Conservation (phyloP, 2,797 vertebrate genomes). For the Cetoscarus ocellatus region DNA sequence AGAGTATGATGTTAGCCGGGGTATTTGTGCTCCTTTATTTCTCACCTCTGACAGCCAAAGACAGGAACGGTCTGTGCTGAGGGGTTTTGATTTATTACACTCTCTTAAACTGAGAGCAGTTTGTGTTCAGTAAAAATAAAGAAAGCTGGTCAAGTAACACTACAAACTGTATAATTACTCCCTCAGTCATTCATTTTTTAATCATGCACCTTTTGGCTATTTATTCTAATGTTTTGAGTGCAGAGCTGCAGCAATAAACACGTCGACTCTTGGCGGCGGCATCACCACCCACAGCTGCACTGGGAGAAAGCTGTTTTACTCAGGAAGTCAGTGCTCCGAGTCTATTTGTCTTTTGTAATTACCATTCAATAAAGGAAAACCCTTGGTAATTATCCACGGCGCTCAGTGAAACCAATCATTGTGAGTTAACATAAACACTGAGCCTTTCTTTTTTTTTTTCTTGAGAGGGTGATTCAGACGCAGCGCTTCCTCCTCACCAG, state of each 20-base stretch:
- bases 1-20: neutral
- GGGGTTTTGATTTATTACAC: conserved; percentile 67
- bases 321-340: conserved; percentile 74
- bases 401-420: conserved; percentile 68
- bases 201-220: conserved; percentile 60
- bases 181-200: conserved; percentile 51
- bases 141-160: conserved; percentile 44
- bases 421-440: conserved; percentile 73
- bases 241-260: conserved; percentile 61
- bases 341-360: conserved; percentile 83
- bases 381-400: conserved; percentile 72
- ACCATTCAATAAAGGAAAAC: conserved; percentile 77
- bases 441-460: conserved; percentile 15
- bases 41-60: conserved; percentile 1
- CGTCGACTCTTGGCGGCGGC: conserved; percentile 42
- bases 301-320: conserved; percentile 57
- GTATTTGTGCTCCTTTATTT: neutral
- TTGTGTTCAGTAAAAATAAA: conserved; percentile 50
- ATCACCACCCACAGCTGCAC: conserved; percentile 64
- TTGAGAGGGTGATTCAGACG: conserved; percentile 36
- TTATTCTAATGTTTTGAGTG: conserved; percentile 50
- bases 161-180: conserved; percentile 51
- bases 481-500: conserved; percentile 14
- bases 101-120: conserved; percentile 43
- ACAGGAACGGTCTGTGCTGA: neutral